Base-by-base conservation (phyloP, 2,113 vertebrate genomes). In the Pachypanchax playfairii region DNA sequence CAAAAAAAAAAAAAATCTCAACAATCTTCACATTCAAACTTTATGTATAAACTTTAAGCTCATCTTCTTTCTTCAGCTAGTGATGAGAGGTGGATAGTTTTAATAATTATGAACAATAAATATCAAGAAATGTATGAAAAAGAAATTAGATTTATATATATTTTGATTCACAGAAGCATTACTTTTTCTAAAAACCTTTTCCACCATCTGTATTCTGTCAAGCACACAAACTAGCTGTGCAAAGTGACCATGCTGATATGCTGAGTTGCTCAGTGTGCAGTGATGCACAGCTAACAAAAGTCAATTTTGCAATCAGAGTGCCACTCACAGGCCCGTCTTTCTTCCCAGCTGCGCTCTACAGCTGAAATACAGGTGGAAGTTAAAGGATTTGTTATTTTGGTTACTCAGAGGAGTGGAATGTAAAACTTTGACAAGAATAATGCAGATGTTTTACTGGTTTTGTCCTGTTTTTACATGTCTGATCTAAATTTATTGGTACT, bases 11-110 rank as follows among this genome's bases (percentile, higher is more conserved):
- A 12, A 48, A 54, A 64, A 18, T 26, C 41, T n/a, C 5, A 18
- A 46, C 67, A 57, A 33, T 52, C 22, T 41, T 47, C 38, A 50
- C 33, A 43, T 57, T 55, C 35, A 42, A 59, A 0, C 12, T 62
- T 13, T 66, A 56, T 38, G 55, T 20, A 15, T 20, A 70, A 64
- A 46, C 13, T 36, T 1, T 36, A 14, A 0, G 22, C 42, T 57
- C 46, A 20, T 63, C 18, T 31, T 7, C 3, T 25, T 1, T 6
- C 33, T 47, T 39, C 48, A 10, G 47, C 46, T 52, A 21, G 66
- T 57, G 38, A 43, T 15, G 31, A 46, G 29, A 41, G 12, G 7
- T 25, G n/a, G n/a, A n/a, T n/a, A n/a, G n/a, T n/a, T n/a, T n/a
- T n/a, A n/a, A n/a, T n/a, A n/a, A n/a, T n/a, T n/a, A n/a, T n/a